Conservation (phyloP, 2,113 vertebrate genomes). For the Eulacestoma nigropectus region DNA sequence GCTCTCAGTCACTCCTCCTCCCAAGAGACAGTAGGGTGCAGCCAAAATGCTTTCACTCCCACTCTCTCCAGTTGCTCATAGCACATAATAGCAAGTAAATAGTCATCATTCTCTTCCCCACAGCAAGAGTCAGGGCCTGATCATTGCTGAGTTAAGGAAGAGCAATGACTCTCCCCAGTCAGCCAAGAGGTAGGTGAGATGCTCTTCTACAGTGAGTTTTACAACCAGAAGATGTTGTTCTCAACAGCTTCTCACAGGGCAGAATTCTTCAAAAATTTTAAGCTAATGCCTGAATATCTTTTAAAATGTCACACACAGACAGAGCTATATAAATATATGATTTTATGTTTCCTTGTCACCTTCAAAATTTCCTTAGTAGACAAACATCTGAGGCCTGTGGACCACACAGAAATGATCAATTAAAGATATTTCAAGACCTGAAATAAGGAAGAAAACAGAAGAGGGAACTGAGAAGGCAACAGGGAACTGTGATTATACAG, state of each 20-base stretch:
- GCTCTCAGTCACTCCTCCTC: neutral
- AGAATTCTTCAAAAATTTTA: neutral
- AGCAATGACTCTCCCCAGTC: neutral
- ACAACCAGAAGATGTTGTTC: neutral
- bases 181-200: neutral
- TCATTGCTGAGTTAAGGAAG: neutral
- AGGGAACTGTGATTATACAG: neutral
- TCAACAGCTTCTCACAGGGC: neutral
- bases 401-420: neutral
- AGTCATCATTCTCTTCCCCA: neutral
- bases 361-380: neutral
- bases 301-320: neutral
- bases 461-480: neutral
- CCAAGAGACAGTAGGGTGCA: neutral
- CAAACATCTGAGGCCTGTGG: neutral
- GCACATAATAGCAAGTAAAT: neutral
- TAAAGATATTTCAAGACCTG: neutral
- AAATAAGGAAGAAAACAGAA: neutral
- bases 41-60: neutral
- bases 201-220: neutral
- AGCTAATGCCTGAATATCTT: neutral
- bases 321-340: neutral
- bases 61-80: neutral
- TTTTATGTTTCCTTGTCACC: neutral
- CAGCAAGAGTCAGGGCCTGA: neutral